Base-by-base conservation (phyloP, 2,888 invertebrate species). In the Tipula helvola region DNA sequence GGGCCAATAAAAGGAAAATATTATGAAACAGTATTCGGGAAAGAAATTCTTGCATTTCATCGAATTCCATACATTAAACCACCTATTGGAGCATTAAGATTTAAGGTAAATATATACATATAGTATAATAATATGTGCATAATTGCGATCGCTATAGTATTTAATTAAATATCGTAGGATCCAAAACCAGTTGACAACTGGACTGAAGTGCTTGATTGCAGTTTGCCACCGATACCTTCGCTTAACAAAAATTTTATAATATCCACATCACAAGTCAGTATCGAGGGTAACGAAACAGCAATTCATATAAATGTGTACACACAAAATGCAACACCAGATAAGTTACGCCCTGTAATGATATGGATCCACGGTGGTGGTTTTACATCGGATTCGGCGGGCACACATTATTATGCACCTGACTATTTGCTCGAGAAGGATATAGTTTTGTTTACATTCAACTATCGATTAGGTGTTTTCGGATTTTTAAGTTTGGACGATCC, bases 361-460 rank as follows among this genome's bases (percentile, higher is more conserved):
- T 93, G 92, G 90, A 92, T 93, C 86, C 92, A 92, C 88, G 93
- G 93, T 0, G 93, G 93, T 2, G 92, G 91, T 10, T 93, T 92
- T 87, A 91, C 91, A 87, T 89, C 90, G n/a, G 92, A 92, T 28
- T 92, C 92, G n/a, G 91, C 92, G n/a, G 89, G 91, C 86, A 90
- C 90, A 12, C 90, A 90, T 83, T 89, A 90, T 88, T 91, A 91
- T 39, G 92, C 92, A 57, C 92, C 93, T 0, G 92, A 92, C 87
- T 92, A 91, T 88, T 89, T 93, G 5, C 84, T 84, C 8, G 84
- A 84, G 8, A 84, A 84, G 16, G 41, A 84, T 39, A 39, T 84
- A 7, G 84, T 84, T 36, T 93, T 93, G 93, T 13, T 93, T 93
- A 87, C 88, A 93, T 84, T 84, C 16, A 84, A 84, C 16, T 84